Evolutionary conservation across 2,113 vertebrate genomes (phyloP).

Genomic region (Orthonyx spaldingii): DNA sequence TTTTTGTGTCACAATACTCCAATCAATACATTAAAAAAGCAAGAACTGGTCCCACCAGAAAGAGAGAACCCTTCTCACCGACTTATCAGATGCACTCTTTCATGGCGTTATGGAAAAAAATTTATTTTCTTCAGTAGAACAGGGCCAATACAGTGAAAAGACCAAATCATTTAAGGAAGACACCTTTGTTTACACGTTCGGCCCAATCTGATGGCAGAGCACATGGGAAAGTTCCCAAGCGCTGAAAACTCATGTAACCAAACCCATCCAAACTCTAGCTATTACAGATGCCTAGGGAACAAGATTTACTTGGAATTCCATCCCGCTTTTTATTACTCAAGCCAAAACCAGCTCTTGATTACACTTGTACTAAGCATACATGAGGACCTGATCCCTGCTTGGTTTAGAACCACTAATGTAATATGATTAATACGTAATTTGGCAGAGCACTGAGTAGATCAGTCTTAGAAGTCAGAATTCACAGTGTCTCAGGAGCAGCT

Average conservation of each 20-base stretch:
- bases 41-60: background rate
- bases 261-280: background rate
- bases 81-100: background rate
- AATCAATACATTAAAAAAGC: background rate
- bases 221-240: rapidly evolving
- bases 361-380: background rate
- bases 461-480: background rate
- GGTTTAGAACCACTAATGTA: background rate
- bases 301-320: background rate
- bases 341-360: background rate
- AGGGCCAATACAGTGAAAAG: background rate
- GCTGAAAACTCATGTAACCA: background rate
- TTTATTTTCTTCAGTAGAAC: background rate
- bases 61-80: background rate
- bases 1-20: background rate
- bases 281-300: background rate
- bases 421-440: background rate
- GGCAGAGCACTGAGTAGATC: background rate
- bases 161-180: background rate
- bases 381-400: background rate
- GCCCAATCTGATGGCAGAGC: background rate
- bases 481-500: background rate
- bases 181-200: background rate
- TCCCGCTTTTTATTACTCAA: background rate
- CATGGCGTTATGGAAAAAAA: background rate